Conservation (phyloP, 92 coral and sea anemone genomes). For the Metridium senile region DNA sequence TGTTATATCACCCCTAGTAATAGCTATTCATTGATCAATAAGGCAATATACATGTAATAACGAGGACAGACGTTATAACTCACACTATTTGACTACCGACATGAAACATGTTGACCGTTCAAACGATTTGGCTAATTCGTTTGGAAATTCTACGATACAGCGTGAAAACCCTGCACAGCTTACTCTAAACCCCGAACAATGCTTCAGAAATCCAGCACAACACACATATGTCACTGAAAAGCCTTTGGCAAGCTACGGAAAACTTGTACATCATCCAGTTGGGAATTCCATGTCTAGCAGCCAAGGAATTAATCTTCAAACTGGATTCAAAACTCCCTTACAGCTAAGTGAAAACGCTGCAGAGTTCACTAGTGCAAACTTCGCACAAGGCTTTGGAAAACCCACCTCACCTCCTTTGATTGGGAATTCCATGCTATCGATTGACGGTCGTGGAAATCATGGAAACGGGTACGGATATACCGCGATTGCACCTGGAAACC, state of each 20-base stretch:
- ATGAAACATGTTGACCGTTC: not conserved
- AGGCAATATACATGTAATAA: not conserved
- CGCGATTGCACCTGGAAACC: not conserved
- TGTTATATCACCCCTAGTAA: not conserved
- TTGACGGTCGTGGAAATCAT: not conserved
- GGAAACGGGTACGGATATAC: not conserved
- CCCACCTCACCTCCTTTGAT: too few relatives aligned
- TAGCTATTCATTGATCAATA: not conserved
- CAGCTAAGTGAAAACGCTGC: not conserved
- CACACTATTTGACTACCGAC: not conserved
- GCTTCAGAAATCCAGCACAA: too few relatives aligned
- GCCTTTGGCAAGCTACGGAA: too few relatives aligned
- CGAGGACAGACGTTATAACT: not conserved
- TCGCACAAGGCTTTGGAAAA: too few relatives aligned
- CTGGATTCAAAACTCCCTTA: too few relatives aligned
- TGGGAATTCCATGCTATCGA: too few relatives aligned
- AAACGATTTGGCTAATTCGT: not conserved
- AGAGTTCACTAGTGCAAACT: too few relatives aligned
- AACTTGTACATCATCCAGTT: too few relatives aligned
- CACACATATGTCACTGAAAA: too few relatives aligned
- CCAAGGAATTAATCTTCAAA: too few relatives aligned
- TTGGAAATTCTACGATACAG: not conserved
- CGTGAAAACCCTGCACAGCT: not conserved
- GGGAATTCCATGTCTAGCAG: too few relatives aligned
- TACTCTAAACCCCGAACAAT: too few relatives aligned